Conservation (phyloP, 2,888 invertebrate species). For the Andrena minutula region DNA sequence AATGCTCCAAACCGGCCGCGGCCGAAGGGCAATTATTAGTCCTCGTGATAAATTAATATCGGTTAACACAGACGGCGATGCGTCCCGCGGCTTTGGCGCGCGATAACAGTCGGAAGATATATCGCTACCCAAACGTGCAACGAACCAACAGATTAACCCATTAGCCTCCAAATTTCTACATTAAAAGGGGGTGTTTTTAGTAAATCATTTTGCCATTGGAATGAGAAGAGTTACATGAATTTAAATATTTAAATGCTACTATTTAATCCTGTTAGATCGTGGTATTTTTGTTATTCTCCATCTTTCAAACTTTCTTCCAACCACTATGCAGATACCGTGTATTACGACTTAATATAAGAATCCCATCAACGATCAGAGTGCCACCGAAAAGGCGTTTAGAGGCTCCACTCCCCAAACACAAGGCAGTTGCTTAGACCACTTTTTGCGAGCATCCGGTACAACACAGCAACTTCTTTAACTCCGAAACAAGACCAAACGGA, state of each 20-base stretch:
- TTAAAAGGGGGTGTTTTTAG: neutral
- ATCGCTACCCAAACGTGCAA: conserved; percentile 4
- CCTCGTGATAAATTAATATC: conserved; percentile 55
- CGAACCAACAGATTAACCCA: neutral
- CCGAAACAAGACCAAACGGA: neutral
- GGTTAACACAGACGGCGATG: conserved; percentile 35
- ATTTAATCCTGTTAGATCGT: neutral
- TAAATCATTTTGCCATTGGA: neutral
- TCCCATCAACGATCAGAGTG: too few species aligned
- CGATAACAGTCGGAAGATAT: conserved; percentile 37
- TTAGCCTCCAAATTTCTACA: neutral
- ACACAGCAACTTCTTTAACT: neutral
- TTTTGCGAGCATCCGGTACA: neutral
- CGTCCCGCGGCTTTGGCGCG: conserved; percentile 26
- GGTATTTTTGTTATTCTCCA: neutral
- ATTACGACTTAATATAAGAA: too few species aligned
- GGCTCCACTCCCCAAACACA: too few species aligned
- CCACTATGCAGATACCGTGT: too few species aligned
- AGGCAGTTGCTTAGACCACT: too few species aligned
- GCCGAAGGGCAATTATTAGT: conserved; percentile 49
- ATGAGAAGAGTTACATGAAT: neutral
- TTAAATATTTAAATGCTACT: neutral
- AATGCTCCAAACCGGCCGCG: conserved; percentile 31
- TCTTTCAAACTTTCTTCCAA: neutral
- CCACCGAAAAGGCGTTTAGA: too few species aligned